phyloP scores from a whole-genome alignment of 2,113 vertebrate genomes.

The Corynorhinus townsendii region DNA sequence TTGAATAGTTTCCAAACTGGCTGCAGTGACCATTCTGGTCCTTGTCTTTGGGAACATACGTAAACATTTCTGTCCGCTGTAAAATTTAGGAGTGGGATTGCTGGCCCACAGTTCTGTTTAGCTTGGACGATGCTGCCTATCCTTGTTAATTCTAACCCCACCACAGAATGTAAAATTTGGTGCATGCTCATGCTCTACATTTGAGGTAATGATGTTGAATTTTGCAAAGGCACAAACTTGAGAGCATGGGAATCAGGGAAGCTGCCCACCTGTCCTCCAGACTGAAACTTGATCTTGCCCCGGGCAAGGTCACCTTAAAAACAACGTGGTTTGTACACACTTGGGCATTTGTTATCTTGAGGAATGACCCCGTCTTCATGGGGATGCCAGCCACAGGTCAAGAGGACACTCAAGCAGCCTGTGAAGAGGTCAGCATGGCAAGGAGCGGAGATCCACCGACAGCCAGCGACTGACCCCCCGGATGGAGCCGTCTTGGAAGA shows the following conservation, averaged over 20 bases:
- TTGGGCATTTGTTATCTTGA: no score
- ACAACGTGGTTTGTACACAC: not conserved
- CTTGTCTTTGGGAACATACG: not conserved
- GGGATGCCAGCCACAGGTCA: no score
- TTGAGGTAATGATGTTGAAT: not conserved
- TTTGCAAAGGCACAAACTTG: not conserved
- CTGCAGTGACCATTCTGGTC: rapidly evolving
- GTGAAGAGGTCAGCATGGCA: rapidly evolving
- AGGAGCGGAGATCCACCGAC: not conserved
- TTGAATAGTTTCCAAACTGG: rapidly evolving
- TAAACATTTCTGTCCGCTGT: not conserved
- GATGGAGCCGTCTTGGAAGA: not conserved
- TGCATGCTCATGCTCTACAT: rapidly evolving
- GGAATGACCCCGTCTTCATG: no score
- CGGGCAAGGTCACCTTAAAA: not conserved
- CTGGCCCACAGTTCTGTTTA: rapidly evolving
- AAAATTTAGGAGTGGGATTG: not conserved
- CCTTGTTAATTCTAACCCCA: rapidly evolving
- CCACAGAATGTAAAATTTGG: rapidly evolving
- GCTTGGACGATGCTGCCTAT: rapidly evolving
- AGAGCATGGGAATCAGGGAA: rapidly evolving
- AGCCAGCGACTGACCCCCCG: rapidly evolving
- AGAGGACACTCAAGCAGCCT: not conserved
- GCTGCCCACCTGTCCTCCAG: not conserved
- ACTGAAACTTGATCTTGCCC: not conserved